A percentile compares a stretch with the other conserved stretches of the same genome.
Conservation (phyloP, 2,888 invertebrate species). For the Meghimatium bilineatum region DNA sequence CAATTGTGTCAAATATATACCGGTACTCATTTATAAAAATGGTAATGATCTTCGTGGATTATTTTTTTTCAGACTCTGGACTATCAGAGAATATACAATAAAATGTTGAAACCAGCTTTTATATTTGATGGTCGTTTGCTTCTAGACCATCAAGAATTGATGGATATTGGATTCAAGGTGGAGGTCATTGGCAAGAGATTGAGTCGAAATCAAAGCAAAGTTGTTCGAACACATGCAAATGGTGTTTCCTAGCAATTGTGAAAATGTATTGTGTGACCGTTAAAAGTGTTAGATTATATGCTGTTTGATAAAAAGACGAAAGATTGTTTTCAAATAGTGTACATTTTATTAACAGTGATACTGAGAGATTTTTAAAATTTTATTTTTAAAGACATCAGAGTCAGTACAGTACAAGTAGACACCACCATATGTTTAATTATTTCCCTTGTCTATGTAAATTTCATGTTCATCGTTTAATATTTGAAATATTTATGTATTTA, state of each 20-base stretch:
- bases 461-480: too few relatives aligned
- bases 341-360: too few relatives aligned
- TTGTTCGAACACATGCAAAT: constrained; percentile 48
- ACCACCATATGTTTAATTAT: too few relatives aligned
- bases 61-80: constrained; percentile 83
- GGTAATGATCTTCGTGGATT: background rate
- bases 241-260: constrained; percentile 41
- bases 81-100: constrained; percentile 90
- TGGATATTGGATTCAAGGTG: constrained; percentile 93
- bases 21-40: too few relatives aligned
- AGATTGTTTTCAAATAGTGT: too few relatives aligned
- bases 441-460: too few relatives aligned
- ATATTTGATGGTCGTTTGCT: constrained; percentile 98
- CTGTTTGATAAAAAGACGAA: background rate
- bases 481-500: too few relatives aligned
- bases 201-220: constrained; percentile 58
- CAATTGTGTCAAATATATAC: too few relatives aligned
- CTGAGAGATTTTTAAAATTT: too few relatives aligned
- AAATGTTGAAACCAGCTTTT: constrained; percentile 98
- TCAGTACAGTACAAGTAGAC: too few relatives aligned
- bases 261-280: background rate
- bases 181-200: constrained; percentile 88
- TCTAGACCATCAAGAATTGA: constrained; percentile 88
- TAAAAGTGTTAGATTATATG: background rate
- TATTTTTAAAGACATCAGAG: too few relatives aligned